Base-by-base conservation (phyloP, 2,797 vertebrate genomes). In the Furcifer pardalis region DNA sequence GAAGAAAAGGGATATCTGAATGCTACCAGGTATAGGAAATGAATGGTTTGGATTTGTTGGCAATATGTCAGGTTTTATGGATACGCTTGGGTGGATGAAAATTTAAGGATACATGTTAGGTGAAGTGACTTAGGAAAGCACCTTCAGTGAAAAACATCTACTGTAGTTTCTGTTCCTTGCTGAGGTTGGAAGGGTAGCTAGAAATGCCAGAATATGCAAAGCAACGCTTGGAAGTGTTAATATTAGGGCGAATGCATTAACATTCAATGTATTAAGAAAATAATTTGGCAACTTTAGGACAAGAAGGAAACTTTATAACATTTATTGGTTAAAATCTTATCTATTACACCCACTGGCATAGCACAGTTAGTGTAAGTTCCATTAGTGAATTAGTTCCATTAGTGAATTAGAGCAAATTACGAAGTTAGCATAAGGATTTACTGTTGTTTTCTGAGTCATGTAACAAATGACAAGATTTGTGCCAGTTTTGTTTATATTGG, bases 151-250 rank as follows among this genome's bases (percentile, higher is more conserved):
- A 9, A 60, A 78, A 71, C 2, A 44, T 35, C 42, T 56, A 71
- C 49, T n/a, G n/a, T n/a, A n/a, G n/a, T 81, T 59, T 71, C 8
- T 49, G 66, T 60, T 5, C 42, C 37, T 17, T 35, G 49, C 62
- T 44, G 37, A 69, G 62, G n/a, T n/a, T 27, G 73, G 62, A 21
- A 21, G 35, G 72, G 27, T 25, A n/a, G 52, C 65, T 49, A 56
- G 56, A 65, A 62, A 72, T 84, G 66, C 66, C 72, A 40, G 75
- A 83, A 68, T 66, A 77, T 62, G 35, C 46, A 77, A 40, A 40
- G 12, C 6, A 56, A 56, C 17, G 37, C 40, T 71, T 25, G 69
- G 69, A 71, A 71, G 13, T 42, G 37, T 42, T 71, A 9, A 35
- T 71, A 32, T 42, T 23, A 40, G 40, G 10, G 40, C 37, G 25